phyloP scores from a whole-genome alignment of 2,888 invertebrate species.

The Schizotus pectinicornis region DNA sequence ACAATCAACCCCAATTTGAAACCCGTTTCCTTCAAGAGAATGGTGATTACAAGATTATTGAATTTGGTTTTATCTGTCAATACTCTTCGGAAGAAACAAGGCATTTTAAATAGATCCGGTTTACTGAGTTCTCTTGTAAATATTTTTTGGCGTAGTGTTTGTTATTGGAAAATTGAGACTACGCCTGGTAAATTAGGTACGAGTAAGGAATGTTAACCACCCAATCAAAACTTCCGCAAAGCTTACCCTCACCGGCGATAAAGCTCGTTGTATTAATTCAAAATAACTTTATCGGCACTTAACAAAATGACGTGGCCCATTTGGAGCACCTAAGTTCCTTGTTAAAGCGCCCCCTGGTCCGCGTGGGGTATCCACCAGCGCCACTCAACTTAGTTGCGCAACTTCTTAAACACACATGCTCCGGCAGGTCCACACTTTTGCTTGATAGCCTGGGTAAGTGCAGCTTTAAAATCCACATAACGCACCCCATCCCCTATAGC shows the following conservation, averaged over 20 bases:
- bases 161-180: too few relatives aligned
- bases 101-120: too few relatives aligned
- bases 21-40: too few relatives aligned
- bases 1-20: too few relatives aligned
- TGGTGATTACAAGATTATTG: too few relatives aligned
- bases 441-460: conserved; percentile 24
- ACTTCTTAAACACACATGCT: conserved; percentile 15
- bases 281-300: conserved; percentile 37
- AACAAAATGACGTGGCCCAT: conserved; percentile 36
- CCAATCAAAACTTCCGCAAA: conserved; percentile 31
- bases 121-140: too few relatives aligned
- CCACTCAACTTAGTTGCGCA: conserved; percentile 9
- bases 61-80: too few relatives aligned
- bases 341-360: conserved; percentile 15
- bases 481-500: conserved; percentile 14
- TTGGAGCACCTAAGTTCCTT: conserved; percentile 30
- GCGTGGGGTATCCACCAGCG: conserved; percentile 11
- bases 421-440: conserved; percentile 11
- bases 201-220: conserved; percentile 25
- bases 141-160: too few relatives aligned
- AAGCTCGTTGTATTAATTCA: conserved; percentile 35
- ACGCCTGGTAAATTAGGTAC: too few relatives aligned
- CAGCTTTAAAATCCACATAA: conserved; percentile 23
- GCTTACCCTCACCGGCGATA: conserved; percentile 30
- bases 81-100: too few relatives aligned